phyloP scores from a whole-genome alignment of 2,888 invertebrate species.

The Athalia rosae region DNA sequence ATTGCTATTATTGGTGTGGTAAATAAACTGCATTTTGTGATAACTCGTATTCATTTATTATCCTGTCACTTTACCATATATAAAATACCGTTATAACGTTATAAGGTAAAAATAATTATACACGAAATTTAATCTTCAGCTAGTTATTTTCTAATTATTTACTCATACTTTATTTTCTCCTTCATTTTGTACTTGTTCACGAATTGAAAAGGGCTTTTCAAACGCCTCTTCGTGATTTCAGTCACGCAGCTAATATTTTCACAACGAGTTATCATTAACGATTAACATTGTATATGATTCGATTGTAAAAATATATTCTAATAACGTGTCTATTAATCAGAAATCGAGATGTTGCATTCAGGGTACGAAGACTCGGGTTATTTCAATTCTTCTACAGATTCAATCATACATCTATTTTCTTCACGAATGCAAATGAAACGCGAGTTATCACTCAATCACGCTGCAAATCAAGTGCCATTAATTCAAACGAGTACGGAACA shows the following conservation, averaged over 20 bases:
- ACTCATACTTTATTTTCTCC: neutral
- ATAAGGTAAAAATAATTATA: no score
- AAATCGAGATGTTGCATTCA: no score
- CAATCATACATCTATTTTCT: neutral
- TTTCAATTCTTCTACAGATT: no score
- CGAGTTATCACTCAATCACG: slow-evolving; percentile 38
- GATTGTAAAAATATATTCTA: no score
- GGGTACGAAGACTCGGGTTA: no score
- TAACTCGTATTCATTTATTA: slow-evolving; percentile 72
- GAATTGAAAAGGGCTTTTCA: no score
- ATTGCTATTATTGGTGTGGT: slow-evolving; percentile 68
- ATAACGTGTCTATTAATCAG: no score
- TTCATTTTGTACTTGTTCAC: neutral
- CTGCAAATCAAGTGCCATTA: neutral
- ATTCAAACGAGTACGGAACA: slow-evolving; percentile 45
- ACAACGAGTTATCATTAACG: no score
- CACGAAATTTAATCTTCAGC: neutral
- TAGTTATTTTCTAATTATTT: neutral
- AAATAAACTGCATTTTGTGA: slow-evolving; percentile 73
- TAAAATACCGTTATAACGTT: no score
- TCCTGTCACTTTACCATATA: slow-evolving; percentile 59
- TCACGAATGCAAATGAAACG: slow-evolving; percentile 6
- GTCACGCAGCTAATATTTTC: no score
- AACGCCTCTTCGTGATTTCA: no score
- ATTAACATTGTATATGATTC: no score